Base-by-base conservation (phyloP, 2,113 vertebrate genomes). In the Cebus imitator region DNA sequence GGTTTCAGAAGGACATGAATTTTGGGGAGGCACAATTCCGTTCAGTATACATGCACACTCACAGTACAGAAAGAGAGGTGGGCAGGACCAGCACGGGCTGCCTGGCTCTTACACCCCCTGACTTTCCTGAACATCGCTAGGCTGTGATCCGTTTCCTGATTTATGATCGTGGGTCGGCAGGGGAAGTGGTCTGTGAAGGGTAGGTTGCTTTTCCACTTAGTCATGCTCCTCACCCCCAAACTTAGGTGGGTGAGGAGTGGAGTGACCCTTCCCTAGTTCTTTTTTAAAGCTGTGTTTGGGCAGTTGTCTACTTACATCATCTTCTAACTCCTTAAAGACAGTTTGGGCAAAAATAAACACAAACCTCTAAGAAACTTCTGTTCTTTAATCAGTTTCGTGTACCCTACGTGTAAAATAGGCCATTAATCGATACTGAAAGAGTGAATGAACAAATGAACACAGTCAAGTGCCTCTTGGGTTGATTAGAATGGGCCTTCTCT, bases 401-500 rank as follows among this genome's bases (percentile, higher is more conserved):
- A 96, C 75, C 12, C 90, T 75, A 82, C 40, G 30, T 75, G 32
- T 37, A 68, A 45, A 86, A 32, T 35, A 75, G 35, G 5, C 43
- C 27, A 50, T 87, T 87, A 73, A 58, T 37, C 80, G n/a, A 72
- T 23, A 84, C 14, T 13, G 55, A 72, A 88, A 57, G 50, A 98
- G 43, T 50, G 89, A 97, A 83, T 78, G 88, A 86, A 90, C 86
- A 35, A 97, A 96, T 55, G 78, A 57, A 87, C 79, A 30, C 79
- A 83, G 96, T 45, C 87, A 87, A 96, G 88, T 95, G 89, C 58
- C 94, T 78, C 81, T 93, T 96, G 16, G 78, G 80, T n/a, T 88
- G 96, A 97, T 98, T 98, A 97, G 97, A 95, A 83, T 58, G 61
- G 79, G 40, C 45, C 52, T 93, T 91, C 55, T 92, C 87, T 95